Base-by-base conservation (phyloP, 2,113 vertebrate genomes). In the Odocoileus virginianus region DNA sequence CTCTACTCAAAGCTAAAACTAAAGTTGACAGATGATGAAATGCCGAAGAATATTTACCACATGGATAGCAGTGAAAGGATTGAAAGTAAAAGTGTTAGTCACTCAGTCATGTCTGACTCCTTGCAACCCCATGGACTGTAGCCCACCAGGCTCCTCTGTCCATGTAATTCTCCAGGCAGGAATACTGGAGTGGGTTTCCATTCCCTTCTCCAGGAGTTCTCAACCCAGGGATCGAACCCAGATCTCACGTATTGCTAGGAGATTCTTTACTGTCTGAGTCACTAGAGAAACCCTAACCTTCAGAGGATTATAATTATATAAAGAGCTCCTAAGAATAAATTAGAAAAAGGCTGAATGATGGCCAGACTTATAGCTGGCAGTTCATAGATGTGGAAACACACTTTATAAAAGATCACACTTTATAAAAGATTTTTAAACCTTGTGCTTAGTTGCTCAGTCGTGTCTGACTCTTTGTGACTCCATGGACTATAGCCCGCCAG, bases 71-170 rank as follows among this genome's bases (percentile, higher is more conserved):
- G 30, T 64, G 12, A 82, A 47, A 40, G 67, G 67, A 3, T 2
- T 36, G n/a, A 40, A 40, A 23, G 19, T 23, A 2, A 6, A 6
- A 36, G 67, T 12, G n/a, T 23, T 3, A 5, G 17, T 36, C 19
- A 3, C 19, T 36, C 64, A 71, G 64, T 6, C 2, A 0, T 21
- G 17, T 36, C n/a, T 0, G 5, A 23, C 64, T 36, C 64, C 21
- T 9, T 67, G 17, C 19, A 9, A 36, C 64, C 64, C n/a, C 17
- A 8, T 33, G 61, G 61, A 33, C 60, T n/a, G 30, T 8, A 33
- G 30, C 30, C 61, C 33, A 17, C 33, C 61, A n/a, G 61, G 33
- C 61, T 67, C 61, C 61, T n/a, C 61, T n/a, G 33, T 19, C 33
- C 33, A 8, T n/a, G 61, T 7, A 3, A n/a, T n/a, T 67, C 16